These are phyloP conservation scores for Drosophila bocki DNA, from an alignment of 1,140 invertebrate species.

Conservation along the genomic window DNA sequence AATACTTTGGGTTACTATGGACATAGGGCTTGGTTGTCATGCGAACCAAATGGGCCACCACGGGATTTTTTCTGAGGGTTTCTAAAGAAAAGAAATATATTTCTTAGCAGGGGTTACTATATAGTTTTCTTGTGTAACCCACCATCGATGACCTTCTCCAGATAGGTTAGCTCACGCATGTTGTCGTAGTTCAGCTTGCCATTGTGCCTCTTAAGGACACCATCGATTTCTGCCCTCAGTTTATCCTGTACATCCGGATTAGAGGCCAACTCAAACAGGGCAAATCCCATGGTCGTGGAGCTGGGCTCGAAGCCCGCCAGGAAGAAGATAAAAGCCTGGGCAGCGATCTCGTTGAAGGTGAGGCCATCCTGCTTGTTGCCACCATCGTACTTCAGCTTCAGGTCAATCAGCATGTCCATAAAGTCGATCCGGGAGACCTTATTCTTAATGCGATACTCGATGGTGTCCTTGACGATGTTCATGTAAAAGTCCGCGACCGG, in stretches of 20 bases:
- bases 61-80: slow-evolving; percentile 88
- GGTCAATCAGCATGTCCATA: slow-evolving; percentile 86
- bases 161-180: slow-evolving; percentile 72
- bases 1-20: too few species aligned
- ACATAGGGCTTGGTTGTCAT: too few species aligned
- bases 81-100: slow-evolving; percentile 73
- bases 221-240: slow-evolving; percentile 83
- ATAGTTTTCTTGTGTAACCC: neutral
- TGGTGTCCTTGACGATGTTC: slow-evolving; percentile 63
- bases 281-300: slow-evolving; percentile 85
- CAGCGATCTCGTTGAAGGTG: slow-evolving; percentile 58
- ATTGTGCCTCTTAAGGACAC: slow-evolving; percentile 84
- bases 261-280: slow-evolving; percentile 86
- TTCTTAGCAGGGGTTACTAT: too few species aligned
- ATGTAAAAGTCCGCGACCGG: slow-evolving; percentile 85
- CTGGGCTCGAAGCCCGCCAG: slow-evolving; percentile 89
- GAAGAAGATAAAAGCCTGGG: slow-evolving; percentile 86
- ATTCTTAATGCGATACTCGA: slow-evolving; percentile 56
- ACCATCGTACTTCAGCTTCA: slow-evolving; percentile 69
- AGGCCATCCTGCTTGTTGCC: slow-evolving; percentile 44
- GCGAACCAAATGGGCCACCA: slow-evolving; percentile 87
- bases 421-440: slow-evolving; percentile 62
- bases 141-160: slow-evolving; percentile 73
- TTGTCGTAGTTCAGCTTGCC: slow-evolving; percentile 66
- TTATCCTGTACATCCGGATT: slow-evolving; percentile 86